These are phyloP conservation scores for Danionella dracula DNA, from an alignment of 2,797 vertebrate species.

Conservation along the genomic window DNA sequence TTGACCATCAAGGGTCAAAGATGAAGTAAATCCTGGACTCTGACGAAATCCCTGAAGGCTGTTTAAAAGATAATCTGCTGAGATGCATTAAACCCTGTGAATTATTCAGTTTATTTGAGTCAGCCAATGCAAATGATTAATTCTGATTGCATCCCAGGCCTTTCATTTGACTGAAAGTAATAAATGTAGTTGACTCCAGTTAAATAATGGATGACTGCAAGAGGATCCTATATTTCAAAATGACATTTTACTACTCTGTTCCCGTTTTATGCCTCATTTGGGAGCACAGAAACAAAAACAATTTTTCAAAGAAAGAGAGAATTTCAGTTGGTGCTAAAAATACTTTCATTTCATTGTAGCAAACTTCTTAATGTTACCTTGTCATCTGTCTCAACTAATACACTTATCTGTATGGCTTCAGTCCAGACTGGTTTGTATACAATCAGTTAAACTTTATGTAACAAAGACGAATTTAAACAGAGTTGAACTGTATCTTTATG, in stretches of 20 bases:
- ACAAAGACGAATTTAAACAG: no score
- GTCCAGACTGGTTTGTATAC: no score
- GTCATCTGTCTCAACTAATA: no score
- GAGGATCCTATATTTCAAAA: not conserved
- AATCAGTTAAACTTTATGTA: no score
- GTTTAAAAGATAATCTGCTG: not conserved
- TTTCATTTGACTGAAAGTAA: not conserved
- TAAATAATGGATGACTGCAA: not conserved
- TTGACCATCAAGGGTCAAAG: not conserved
- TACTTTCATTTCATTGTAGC: no score
- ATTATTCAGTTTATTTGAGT: not conserved
- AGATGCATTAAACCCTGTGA: not conserved
- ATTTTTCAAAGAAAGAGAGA: not conserved
- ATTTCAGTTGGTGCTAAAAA: no score
- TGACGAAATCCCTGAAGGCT: not conserved
- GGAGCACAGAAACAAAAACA: not conserved
- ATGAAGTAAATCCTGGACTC: not conserved
- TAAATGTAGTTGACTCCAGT: not conserved
- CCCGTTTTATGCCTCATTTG: not conserved
- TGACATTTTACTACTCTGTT: not conserved
- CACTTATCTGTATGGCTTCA: no score
- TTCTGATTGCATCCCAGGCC: not conserved
- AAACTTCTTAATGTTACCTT: no score
- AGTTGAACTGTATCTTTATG: no score
- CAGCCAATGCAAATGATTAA: not conserved